Percentiles rank a stretch among this genome's conserved stretches.
Evolutionary conservation across 2,888 invertebrate genomes (phyloP).

Genomic region (Hybos culiciformis): DNA sequence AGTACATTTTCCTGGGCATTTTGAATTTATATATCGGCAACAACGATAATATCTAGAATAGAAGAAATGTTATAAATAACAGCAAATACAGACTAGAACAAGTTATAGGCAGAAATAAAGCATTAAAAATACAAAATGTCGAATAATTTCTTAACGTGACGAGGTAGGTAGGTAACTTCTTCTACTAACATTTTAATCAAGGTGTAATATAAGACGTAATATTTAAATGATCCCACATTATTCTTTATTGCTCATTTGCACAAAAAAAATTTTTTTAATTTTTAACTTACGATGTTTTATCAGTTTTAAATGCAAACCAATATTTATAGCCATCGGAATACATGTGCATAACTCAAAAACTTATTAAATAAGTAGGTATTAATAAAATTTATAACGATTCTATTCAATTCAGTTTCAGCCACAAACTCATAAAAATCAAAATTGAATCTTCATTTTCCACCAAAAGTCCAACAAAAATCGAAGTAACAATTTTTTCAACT

Average conservation of each 20-base stretch:
- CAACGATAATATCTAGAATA: constrained; percentile 21
- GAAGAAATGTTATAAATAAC: background rate
- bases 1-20: constrained; percentile 19
- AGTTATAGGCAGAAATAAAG: background rate
- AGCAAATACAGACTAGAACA: background rate
- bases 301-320: constrained; percentile 21
- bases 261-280: background rate
- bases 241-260: background rate
- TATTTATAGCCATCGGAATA: constrained; percentile 22
- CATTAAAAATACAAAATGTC: background rate
- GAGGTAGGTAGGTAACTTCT: no score
- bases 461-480: no score
- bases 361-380: no score
- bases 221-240: background rate
- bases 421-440: no score
- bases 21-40: constrained; percentile 18
- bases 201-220: background rate
- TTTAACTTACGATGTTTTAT: constrained; percentile 17
- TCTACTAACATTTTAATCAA: no score
- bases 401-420: no score
- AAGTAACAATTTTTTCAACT: no score
- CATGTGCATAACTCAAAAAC: constrained; percentile 12
- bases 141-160: no score
- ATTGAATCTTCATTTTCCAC: no score
- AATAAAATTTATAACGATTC: no score